Conservation (phyloP, 2,113 vertebrate genomes). For the Entomyzon cyanotis region DNA sequence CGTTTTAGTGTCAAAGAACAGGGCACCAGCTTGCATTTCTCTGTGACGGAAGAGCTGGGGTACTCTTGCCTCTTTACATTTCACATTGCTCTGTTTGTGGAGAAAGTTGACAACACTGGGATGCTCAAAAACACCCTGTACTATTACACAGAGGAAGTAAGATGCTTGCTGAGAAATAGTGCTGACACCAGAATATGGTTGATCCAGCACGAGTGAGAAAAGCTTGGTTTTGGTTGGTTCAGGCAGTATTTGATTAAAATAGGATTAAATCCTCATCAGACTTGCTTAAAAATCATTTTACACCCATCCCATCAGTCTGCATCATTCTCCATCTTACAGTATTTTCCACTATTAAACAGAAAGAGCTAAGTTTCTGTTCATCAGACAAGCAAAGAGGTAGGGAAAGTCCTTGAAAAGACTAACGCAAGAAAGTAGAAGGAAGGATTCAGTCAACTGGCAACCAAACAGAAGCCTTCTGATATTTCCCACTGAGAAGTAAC, state of each 20-base stretch:
- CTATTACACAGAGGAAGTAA: not conserved
- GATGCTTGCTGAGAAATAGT: slow-evolving; percentile 3
- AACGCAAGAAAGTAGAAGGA: slow-evolving; percentile 61
- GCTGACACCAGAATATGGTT: not conserved
- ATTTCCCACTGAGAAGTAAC: slow-evolving; percentile 69
- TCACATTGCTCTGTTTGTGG: not conserved
- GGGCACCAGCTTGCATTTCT: not conserved
- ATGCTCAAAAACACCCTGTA: slow-evolving; percentile 28
- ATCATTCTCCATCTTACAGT: not conserved
- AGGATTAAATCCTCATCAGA: not conserved
- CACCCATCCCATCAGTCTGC: not conserved
- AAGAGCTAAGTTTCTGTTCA: not conserved
- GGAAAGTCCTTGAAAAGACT: slow-evolving; percentile 53
- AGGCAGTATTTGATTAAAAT: slow-evolving; percentile 14
- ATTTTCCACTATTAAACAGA: not conserved
- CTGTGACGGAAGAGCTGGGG: not conserved
- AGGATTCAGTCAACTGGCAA: slow-evolving; percentile 70
- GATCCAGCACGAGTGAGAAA: not conserved
- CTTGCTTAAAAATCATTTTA: slow-evolving; percentile 10
- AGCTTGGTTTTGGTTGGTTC: slow-evolving; percentile 8
- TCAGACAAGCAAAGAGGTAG: not conserved
- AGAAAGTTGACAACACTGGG: not conserved
- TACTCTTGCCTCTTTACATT: slow-evolving; percentile 4
- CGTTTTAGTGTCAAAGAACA: not conserved
- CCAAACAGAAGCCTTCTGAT: slow-evolving; percentile 49